phyloP scores from a whole-genome alignment of 2,888 invertebrate species.

The Euphydryas editha region DNA sequence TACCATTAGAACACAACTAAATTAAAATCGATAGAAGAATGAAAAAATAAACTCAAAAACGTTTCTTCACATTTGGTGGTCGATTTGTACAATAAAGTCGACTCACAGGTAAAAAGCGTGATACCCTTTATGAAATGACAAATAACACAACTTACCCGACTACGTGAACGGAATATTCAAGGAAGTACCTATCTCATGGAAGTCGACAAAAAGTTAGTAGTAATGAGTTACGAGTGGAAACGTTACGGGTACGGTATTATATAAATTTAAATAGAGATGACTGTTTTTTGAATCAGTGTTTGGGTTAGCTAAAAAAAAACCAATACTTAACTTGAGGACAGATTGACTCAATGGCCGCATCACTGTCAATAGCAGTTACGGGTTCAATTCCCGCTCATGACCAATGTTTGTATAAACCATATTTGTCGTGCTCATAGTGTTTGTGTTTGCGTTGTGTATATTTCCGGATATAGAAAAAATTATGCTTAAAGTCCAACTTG shows the following conservation, averaged over 20 bases:
- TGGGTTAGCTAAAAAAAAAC: too few relatives aligned
- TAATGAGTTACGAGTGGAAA: constrained; percentile 13
- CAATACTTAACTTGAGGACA: not conserved
- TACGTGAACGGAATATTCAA: constrained; percentile 12
- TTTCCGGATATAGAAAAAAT: too few relatives aligned
- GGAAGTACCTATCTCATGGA: not conserved
- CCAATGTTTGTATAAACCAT: too few relatives aligned
- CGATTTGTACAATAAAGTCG: constrained; percentile 17
- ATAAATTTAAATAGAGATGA: not conserved
- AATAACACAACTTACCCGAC: constrained; percentile 16
- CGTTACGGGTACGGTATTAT: constrained; percentile 7
- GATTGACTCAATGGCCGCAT: too few relatives aligned
- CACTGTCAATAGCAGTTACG: too few relatives aligned
- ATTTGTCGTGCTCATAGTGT: too few relatives aligned
- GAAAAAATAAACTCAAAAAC: too few relatives aligned
- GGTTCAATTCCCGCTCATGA: too few relatives aligned
- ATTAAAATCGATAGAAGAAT: too few relatives aligned
- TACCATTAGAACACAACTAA: too few relatives aligned
- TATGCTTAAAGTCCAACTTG: too few relatives aligned
- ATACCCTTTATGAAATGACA: constrained; percentile 28
- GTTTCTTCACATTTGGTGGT: not conserved
- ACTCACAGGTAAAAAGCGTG: constrained; percentile 9
- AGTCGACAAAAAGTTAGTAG: constrained; percentile 2
- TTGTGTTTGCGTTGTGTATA: too few relatives aligned
- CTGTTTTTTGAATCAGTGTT: not conserved